Evolutionary conservation across 2,113 vertebrate genomes (phyloP), one percentile per base, ranked within the genome.

Genomic region (Halcyon malimbica): DNA sequence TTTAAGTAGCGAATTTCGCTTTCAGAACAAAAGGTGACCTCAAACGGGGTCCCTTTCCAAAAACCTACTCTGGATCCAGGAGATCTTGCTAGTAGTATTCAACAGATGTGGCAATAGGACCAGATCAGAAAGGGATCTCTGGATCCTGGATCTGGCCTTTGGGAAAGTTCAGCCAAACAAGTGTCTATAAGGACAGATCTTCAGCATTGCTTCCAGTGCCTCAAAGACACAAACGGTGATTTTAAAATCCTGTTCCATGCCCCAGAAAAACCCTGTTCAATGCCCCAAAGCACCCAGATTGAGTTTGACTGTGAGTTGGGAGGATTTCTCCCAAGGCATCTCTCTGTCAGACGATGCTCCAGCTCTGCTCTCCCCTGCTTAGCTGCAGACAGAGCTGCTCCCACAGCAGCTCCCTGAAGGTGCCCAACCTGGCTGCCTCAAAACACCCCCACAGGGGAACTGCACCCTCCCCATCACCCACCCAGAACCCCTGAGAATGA

Each of bases 401-500:
- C 59, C 29, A 5, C 0, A 2, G 68, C 68, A 64, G 13, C n/a
- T 59, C 67, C 41, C 44, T 13, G 10, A 33, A 21, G 16, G 3
- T 41, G 35, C 4, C 60, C 70, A 48, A 2, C 41, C 26, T 10
- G 28, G 42, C 39, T 68, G 51, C 35, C 63, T 11, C 2, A 1
- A 39, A 73, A n/a, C 25, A 23, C 48, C 21, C 21, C 31, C 23
- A 35, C 0, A 0, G 44, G 50, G 35, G 10, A 33, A 5, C 41
- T 48, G 33, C 5, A 0, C 17, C 44, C 63, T 89, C 44, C 59
- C 42, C 73, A 10, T 42, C 1, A 0, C 69, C 74, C 70, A 9
- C 6, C 0, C 1, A 1, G 18, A 26, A 11, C 1, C 2, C 11
- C 0, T 7, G 6, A 24, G 33, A 31, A 18, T 0, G 1, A 3